These are phyloP conservation scores for Podabrus alpinus DNA, from an alignment of 2,888 invertebrate genomes.

Conservation along the genomic window DNA sequence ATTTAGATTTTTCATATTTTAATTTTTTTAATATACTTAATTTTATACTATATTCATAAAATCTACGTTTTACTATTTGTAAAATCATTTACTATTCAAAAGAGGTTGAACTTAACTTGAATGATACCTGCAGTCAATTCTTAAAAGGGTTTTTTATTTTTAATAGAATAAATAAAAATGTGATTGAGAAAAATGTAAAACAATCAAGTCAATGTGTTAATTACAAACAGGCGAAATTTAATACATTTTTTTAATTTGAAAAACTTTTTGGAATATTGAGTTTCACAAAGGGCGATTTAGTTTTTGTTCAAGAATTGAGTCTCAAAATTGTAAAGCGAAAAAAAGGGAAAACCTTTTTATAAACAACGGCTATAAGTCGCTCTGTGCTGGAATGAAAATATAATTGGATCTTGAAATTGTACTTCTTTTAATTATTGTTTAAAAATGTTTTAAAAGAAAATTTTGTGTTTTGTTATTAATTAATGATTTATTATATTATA, in stretches of 20 bases:
- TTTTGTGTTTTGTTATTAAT: neutral
- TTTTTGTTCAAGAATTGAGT: neutral
- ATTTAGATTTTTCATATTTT: neutral
- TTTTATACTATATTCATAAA: neutral
- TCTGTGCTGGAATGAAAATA: neutral
- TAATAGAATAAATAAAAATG: neutral
- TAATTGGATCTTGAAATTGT: neutral
- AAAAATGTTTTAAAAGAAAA: neutral
- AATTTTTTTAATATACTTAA: neutral
- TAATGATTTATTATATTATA: neutral
- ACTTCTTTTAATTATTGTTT: too few relatives aligned
- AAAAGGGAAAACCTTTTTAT: neutral
- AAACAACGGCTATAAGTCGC: neutral
- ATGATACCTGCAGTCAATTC: neutral
- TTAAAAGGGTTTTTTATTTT: neutral
- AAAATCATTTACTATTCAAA: neutral
- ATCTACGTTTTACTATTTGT: neutral
- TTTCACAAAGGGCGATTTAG: neutral
- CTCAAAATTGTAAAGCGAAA: neutral
- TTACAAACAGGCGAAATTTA: neutral
- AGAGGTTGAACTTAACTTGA: neutral
- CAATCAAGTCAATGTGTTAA: neutral
- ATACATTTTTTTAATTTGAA: neutral
- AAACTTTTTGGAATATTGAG: neutral
- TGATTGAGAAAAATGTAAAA: neutral